Evolutionary conservation across 1,140 invertebrate genomes (phyloP).

Genomic region (Magallana gigas): DNA sequence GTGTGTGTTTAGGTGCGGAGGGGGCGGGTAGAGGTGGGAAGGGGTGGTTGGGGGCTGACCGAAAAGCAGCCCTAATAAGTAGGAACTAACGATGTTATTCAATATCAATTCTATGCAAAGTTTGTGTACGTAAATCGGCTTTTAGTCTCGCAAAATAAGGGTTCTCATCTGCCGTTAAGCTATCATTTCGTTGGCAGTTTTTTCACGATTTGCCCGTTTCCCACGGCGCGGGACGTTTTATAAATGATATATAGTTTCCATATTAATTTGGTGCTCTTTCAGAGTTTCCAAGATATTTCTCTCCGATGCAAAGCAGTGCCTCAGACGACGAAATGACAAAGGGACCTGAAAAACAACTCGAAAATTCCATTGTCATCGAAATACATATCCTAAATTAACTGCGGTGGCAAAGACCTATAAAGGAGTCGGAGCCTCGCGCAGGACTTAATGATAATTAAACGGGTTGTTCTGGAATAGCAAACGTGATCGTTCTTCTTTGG

Average conservation of each 20-base stretch:
- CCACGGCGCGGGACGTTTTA: neutral
- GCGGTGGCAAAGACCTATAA: constrained; percentile 9
- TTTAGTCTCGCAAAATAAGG: neutral
- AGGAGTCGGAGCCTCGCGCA: neutral
- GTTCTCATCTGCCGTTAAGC: neutral
- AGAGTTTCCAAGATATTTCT: neutral
- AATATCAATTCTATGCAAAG: constrained; percentile 13
- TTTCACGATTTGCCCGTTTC: constrained; percentile 8
- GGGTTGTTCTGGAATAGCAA: constrained; percentile 11
- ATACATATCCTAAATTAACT: constrained; percentile 32
- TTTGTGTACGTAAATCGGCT: neutral
- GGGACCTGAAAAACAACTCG: neutral
- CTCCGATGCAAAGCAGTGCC: neutral
- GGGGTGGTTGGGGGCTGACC: constrained; percentile 23
- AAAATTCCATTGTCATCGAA: constrained; percentile 6
- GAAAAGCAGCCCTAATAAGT: neutral
- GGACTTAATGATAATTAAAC: constrained; percentile 34
- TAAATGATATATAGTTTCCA: constrained; percentile 35
- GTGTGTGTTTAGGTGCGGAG: neutral
- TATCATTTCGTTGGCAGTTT: constrained; percentile 1
- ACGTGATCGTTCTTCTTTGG: constrained; percentile 29
- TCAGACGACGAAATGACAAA: neutral
- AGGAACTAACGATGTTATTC: neutral
- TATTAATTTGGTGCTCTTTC: constrained; percentile 2
- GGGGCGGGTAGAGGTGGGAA: neutral